A percentile compares a stretch with the other conserved stretches of the same genome.
Evolutionary conservation across 2,888 invertebrate species (phyloP).

Genomic region (Gisinianus flammeolus): DNA sequence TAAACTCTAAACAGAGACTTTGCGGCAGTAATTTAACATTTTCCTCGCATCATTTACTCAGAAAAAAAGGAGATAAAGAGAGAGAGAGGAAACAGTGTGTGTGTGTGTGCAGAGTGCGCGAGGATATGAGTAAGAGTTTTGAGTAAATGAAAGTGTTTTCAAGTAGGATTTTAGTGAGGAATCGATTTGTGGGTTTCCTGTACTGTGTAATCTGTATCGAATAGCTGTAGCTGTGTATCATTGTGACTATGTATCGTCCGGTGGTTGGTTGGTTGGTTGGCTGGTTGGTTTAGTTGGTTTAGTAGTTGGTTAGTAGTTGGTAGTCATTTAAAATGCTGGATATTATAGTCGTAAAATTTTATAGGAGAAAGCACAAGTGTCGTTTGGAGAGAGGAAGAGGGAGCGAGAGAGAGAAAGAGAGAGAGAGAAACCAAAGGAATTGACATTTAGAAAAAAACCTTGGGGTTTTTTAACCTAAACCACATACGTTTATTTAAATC

Average conservation of each 20-base stretch:
- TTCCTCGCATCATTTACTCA: background rate
- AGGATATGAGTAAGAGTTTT: too few relatives aligned
- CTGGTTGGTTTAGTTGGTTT: too few relatives aligned
- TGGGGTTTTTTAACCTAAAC: background rate
- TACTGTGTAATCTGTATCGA: too few relatives aligned
- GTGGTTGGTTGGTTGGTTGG: too few relatives aligned
- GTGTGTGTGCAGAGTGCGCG: too few relatives aligned
- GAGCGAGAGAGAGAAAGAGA: background rate
- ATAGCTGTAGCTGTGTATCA: too few relatives aligned
- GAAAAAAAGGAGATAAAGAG: background rate
- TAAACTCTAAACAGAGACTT: too few relatives aligned
- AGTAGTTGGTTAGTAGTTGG: background rate
- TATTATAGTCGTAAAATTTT: background rate
- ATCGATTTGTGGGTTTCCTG: too few relatives aligned
- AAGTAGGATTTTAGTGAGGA: too few relatives aligned
- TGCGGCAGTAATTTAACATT: background rate
- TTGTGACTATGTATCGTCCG: too few relatives aligned
- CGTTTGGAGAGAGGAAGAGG: background rate
- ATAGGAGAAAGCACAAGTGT: background rate
- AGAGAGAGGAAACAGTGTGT: too few relatives aligned
- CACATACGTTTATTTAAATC: slow-evolving; percentile 9
- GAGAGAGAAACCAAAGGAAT: background rate
- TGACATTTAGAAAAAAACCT: background rate
- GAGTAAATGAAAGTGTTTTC: too few relatives aligned
- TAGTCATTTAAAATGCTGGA: background rate